A percentile compares a stretch with the other conserved stretches of the same genome.
phyloP scores from a whole-genome alignment of 2,888 invertebrate species.

The Brachypterus glaber region DNA sequence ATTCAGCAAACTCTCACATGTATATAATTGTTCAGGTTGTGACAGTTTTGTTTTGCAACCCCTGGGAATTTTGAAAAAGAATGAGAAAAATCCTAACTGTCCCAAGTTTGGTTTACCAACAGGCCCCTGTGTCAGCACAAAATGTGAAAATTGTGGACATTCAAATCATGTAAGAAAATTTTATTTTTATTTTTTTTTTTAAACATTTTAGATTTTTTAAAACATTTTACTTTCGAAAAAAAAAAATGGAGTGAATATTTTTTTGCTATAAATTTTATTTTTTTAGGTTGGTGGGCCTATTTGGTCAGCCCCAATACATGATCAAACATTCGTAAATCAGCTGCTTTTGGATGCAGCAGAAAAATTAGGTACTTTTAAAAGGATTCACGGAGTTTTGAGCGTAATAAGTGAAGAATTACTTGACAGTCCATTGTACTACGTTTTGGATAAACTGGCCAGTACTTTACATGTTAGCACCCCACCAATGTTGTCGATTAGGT shows the following conservation, averaged over 20 bases:
- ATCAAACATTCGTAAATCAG: constrained; percentile 61
- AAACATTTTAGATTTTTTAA: no score
- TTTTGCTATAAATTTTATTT: no score
- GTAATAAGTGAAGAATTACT: constrained; percentile 75
- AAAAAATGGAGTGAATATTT: no score
- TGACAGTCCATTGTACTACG: constrained; percentile 81
- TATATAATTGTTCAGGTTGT: constrained; percentile 88
- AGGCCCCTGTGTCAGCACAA: constrained; percentile 55
- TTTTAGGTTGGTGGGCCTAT: constrained; percentile 84
- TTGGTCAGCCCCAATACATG: constrained; percentile 83
- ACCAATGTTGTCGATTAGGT: constrained; percentile 62
- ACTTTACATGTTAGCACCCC: constrained; percentile 62
- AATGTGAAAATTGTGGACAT: constrained; percentile 69
- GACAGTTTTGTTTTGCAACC: constrained; percentile 70
- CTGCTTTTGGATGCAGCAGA: constrained; percentile 46
- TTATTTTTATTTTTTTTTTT: no score
- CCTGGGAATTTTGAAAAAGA: constrained; percentile 55
- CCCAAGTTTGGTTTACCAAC: constrained; percentile 58
- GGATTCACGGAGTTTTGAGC: constrained; percentile 71
- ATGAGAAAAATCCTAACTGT: constrained; percentile 45
- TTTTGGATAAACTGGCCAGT: constrained; percentile 66
- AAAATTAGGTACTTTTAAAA: constrained; percentile 57
- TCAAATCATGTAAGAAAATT: constrained; percentile 66
- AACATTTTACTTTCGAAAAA: no score
- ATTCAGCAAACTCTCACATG: constrained; percentile 72